Percentiles rank a stretch among this genome's conserved stretches.
Evolutionary conservation across 2,888 invertebrate genomes (phyloP).

Genomic region (Gortyna flavago): DNA sequence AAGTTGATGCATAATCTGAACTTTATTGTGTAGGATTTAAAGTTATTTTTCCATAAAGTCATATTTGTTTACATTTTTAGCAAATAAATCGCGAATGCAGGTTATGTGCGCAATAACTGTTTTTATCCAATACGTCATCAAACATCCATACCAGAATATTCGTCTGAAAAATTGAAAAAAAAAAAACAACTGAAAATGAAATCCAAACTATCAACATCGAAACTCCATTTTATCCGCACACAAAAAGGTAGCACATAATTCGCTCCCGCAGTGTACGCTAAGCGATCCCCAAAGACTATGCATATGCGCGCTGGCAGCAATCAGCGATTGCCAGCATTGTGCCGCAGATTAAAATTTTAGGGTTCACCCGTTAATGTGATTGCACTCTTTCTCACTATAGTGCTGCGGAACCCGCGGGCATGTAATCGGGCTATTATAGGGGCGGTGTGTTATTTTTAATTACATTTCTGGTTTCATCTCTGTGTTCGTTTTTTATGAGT

Average conservation of each 20-base stretch:
- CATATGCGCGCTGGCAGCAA: constrained; percentile 88
- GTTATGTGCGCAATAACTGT: neutral
- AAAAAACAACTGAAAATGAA: neutral
- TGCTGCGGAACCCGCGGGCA: constrained; percentile 76
- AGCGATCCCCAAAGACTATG: constrained; percentile 90
- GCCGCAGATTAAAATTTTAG: constrained; percentile 89
- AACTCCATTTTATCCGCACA: constrained; percentile 7
- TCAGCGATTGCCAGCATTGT: constrained; percentile 89
- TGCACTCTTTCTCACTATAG: constrained; percentile 82
- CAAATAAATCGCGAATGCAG: too few species aligned
- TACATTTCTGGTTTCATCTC: constrained; percentile 78
- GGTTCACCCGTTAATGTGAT: constrained; percentile 90
- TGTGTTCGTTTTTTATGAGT: constrained; percentile 60
- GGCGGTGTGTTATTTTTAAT: constrained; percentile 86
- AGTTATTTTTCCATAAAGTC: too few species aligned
- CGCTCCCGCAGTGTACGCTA: constrained; percentile 79
- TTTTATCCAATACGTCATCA: neutral
- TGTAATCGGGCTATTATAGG: constrained; percentile 83
- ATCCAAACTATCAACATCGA: neutral
- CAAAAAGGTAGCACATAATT: constrained; percentile 24
- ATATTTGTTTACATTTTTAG: too few species aligned
- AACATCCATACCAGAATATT: too few species aligned
- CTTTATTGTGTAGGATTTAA: too few species aligned
- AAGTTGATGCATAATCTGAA: too few species aligned
- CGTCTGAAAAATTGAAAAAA: neutral